These are phyloP conservation scores for Alcedo quadribrachys DNA, from an alignment of 2,797 vertebrate species.

Conservation along the genomic window DNA sequence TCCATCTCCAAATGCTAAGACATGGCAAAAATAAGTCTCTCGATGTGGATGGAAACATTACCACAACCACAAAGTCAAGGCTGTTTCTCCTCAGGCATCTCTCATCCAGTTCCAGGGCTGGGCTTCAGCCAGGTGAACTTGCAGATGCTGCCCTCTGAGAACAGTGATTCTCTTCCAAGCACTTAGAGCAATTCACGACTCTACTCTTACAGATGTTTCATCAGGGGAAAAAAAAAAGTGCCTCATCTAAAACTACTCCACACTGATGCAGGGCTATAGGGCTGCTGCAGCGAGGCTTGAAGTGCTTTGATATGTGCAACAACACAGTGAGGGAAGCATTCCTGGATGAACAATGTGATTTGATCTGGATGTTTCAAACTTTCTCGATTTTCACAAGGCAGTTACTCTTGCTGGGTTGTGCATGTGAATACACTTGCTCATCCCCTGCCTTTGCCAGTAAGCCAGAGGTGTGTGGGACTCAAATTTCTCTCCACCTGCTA, in stretches of 20 bases:
- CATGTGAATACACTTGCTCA: background rate
- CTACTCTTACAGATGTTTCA: background rate
- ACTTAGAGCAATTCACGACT: background rate
- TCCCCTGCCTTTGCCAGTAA: background rate
- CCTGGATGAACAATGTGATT: background rate
- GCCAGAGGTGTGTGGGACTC: background rate
- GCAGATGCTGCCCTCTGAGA: rapidly evolving
- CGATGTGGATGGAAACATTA: background rate
- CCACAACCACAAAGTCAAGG: background rate
- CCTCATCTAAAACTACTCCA: background rate
- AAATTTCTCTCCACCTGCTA: background rate
- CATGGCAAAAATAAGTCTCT: background rate
- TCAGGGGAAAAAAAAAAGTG: background rate
- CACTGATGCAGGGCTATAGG: background rate
- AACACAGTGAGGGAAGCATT: background rate
- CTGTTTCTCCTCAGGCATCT: background rate
- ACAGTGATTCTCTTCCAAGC: background rate
- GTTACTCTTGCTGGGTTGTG: background rate
- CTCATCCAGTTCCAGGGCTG: background rate
- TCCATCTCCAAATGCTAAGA: background rate
- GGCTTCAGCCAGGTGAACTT: background rate
- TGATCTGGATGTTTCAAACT: background rate
- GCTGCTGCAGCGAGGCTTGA: background rate
- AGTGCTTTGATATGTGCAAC: background rate
- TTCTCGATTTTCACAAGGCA: background rate